Evolutionary conservation across 1,140 invertebrate species (phyloP).

Genomic region (Plutomurus gul): DNA sequence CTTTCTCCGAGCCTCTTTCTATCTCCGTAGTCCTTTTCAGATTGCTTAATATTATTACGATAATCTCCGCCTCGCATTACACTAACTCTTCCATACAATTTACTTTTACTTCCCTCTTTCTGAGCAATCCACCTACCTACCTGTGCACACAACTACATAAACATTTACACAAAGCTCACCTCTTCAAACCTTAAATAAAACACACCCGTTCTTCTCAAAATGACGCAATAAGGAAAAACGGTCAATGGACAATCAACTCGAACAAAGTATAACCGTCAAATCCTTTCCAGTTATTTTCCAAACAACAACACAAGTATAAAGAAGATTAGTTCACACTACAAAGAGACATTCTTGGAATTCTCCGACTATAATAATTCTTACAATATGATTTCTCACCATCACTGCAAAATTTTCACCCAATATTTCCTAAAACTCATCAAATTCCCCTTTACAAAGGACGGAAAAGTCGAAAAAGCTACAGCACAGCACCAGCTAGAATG

Average conservation of each 20-base stretch:
- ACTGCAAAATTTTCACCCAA: not conserved
- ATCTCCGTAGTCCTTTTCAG: not conserved
- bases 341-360: not conserved
- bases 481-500: not conserved
- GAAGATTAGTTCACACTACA: not conserved
- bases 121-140: not conserved
- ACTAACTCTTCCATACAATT: not conserved
- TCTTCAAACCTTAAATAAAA: not conserved
- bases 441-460: not conserved
- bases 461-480: no score
- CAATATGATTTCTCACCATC: not conserved
- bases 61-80: not conserved
- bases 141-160: no score
- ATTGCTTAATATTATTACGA: not conserved
- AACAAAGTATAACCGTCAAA: not conserved
- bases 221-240: not conserved
- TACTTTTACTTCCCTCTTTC: not conserved
- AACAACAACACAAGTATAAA: not conserved
- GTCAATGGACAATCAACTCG: not conserved
- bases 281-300: not conserved
- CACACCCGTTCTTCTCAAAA: not conserved
- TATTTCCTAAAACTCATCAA: slow-evolving; percentile 2
- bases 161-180: no score
- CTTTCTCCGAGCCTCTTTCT: not conserved
- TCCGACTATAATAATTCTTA: not conserved